phyloP scores from a whole-genome alignment of 2,888 invertebrate genomes.

The Allacma fusca region DNA sequence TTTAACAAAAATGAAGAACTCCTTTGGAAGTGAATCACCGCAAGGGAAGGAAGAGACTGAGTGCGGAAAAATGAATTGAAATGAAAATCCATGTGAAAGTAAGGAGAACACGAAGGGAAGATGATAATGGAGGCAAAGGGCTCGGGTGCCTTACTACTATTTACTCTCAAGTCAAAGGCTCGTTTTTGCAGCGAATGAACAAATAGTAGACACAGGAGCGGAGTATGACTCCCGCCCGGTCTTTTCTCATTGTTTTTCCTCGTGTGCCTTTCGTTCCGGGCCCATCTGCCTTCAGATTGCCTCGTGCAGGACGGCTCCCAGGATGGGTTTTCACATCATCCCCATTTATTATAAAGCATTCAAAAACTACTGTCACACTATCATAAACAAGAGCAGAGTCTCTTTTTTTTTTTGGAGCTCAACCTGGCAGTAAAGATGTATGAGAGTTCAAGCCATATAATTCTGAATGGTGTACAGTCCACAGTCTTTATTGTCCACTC shows the following conservation, averaged over 20 bases:
- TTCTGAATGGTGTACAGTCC: no score
- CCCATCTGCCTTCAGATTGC: constrained; percentile 40
- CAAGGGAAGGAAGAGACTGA: not conserved
- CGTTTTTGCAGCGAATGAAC: constrained; percentile 31
- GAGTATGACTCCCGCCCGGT: constrained; percentile 35
- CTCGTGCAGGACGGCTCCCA: constrained; percentile 3
- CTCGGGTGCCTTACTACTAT: not conserved
- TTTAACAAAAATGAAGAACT: not conserved
- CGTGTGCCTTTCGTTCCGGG: constrained; percentile 39
- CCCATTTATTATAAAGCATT: constrained; percentile 10
- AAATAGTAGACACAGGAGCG: not conserved
- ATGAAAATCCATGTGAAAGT: constrained; percentile 38
- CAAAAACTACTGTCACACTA: constrained; percentile 8
- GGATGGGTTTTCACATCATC: not conserved
- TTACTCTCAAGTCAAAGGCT: constrained; percentile 20
- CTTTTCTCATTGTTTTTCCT: constrained; percentile 39
- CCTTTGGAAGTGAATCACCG: constrained; percentile 16
- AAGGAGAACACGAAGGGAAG: constrained; percentile 36
- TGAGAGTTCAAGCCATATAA: no score
- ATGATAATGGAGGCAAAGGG: constrained; percentile 30
- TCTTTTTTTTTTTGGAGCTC: no score
- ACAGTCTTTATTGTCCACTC: no score
- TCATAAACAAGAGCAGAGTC: not conserved
- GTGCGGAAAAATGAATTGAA: constrained; percentile 26
- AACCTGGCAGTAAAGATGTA: not conserved